phyloP scores from a whole-genome alignment of 1,140 invertebrate genomes.

The Monochamus saltuarius region DNA sequence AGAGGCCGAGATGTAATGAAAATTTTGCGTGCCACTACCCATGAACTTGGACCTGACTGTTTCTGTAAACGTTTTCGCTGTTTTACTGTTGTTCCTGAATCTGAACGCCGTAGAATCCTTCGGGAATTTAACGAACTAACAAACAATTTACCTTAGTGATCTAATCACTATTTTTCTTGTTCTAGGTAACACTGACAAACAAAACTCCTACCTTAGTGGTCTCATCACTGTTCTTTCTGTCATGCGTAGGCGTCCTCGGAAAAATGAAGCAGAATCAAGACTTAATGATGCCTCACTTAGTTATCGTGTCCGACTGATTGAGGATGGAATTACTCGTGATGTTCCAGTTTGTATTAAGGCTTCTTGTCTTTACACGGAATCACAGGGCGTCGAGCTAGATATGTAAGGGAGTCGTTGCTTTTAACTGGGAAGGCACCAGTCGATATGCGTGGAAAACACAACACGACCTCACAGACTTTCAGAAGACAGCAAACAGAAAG shows the following conservation, averaged over 20 bases:
- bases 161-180: too few species aligned
- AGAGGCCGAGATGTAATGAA: constrained; percentile 19
- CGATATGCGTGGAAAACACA: constrained; percentile 17
- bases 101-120: constrained; percentile 11
- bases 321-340: constrained; percentile 24
- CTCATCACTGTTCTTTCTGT: constrained; percentile 9
- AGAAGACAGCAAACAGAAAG: constrained; percentile 10
- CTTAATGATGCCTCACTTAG: constrained; percentile 15
- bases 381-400: constrained; percentile 19
- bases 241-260: constrained; percentile 2
- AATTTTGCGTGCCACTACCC: constrained; percentile 18
- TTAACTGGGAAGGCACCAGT: constrained; percentile 16
- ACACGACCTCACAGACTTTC: constrained; percentile 13
- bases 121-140: too few species aligned
- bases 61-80: constrained; percentile 17
- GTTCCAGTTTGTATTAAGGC: constrained; percentile 17
- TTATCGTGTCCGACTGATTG: constrained; percentile 20
- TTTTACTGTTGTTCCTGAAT: constrained; percentile 12
- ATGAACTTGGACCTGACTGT: constrained; percentile 18
- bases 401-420: constrained; percentile 16
- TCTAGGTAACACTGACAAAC: too few species aligned
- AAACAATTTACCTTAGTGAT: too few species aligned
- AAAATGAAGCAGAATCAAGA: constrained; percentile 10
- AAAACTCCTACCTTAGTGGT: too few species aligned
- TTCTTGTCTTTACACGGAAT: constrained; percentile 21